phyloP scores from a whole-genome alignment of 1,140 invertebrate genomes.

The Sinonovacula constricta region DNA sequence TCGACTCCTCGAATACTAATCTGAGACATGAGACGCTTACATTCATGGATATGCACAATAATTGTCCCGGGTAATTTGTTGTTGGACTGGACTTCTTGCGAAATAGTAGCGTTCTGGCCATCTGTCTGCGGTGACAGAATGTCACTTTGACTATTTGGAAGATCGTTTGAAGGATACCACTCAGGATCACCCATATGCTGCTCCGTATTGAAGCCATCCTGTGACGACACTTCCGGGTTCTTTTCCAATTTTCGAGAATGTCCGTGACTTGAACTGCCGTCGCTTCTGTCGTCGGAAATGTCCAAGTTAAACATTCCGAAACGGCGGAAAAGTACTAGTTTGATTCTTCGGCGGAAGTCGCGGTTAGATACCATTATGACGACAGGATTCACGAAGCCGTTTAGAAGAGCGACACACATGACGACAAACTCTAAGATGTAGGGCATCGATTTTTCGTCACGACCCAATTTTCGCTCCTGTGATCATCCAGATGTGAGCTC shows the following conservation, averaged over 20 bases:
- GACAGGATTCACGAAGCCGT: constrained; percentile 45
- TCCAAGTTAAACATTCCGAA: neutral
- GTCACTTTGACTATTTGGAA: neutral
- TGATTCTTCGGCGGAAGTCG: constrained; percentile 39
- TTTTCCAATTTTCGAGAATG: neutral
- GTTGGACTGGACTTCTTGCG: neutral
- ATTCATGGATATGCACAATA: neutral
- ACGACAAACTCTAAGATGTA: constrained; percentile 51
- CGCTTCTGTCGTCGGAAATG: constrained; percentile 19
- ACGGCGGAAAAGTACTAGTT: constrained; percentile 17
- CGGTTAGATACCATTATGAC: constrained; percentile 42
- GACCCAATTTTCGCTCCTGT: constrained; percentile 24
- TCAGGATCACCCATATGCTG: neutral
- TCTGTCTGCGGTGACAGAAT: neutral
- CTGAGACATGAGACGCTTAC: neutral
- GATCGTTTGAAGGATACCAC: neutral
- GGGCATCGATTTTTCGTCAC: constrained; percentile 37
- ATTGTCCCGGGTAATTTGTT: neutral
- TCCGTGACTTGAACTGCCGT: constrained; percentile 19
- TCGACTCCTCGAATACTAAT: neutral
- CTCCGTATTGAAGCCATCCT: neutral
- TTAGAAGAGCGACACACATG: constrained; percentile 35
- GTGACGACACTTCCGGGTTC: neutral
- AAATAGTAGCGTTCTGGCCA: neutral
- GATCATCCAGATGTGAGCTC: constrained; percentile 46